These are phyloP conservation scores for Diabrotica undecimpunctata DNA, from an alignment of 1,140 invertebrate species.

Conservation along the genomic window DNA sequence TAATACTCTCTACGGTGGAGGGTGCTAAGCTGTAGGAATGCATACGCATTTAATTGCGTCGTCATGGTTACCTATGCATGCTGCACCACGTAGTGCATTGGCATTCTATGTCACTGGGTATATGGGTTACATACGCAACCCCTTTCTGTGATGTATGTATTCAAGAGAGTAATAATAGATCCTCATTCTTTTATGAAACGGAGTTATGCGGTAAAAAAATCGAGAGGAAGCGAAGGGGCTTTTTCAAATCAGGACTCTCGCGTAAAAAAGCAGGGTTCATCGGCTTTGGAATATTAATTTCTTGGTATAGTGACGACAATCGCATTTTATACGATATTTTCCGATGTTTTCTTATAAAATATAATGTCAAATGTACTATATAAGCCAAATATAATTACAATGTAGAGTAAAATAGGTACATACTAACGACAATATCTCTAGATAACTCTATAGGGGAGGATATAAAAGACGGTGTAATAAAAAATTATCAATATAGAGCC, in stretches of 20 bases:
- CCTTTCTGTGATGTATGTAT: constrained; percentile 9
- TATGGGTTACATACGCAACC: constrained; percentile 14
- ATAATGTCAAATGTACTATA: too few species aligned
- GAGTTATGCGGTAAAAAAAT: neutral
- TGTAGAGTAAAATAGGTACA: too few species aligned
- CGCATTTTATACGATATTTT: too few species aligned
- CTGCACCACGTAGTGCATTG: constrained; percentile 5
- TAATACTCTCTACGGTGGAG: constrained; percentile 6
- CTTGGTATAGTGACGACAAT: too few species aligned
- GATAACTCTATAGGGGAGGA: too few species aligned
- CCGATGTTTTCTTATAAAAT: too few species aligned
- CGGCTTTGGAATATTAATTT: too few species aligned
- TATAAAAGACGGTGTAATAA: too few species aligned
- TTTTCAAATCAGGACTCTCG: neutral
- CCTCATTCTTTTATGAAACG: neutral
- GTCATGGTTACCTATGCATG: constrained; percentile 17
- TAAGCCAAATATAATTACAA: too few species aligned
- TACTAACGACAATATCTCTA: too few species aligned
- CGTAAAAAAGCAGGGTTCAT: neutral
- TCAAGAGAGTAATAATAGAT: neutral
- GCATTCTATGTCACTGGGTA: constrained; percentile 19
- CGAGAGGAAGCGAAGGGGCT: neutral
- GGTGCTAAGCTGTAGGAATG: constrained; percentile 13
- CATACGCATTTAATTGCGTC: constrained; percentile 18
- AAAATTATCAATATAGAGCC: too few species aligned